phyloP scores from a whole-genome alignment of 2,113 vertebrate genomes.

The Leucoraja erinaceus region DNA sequence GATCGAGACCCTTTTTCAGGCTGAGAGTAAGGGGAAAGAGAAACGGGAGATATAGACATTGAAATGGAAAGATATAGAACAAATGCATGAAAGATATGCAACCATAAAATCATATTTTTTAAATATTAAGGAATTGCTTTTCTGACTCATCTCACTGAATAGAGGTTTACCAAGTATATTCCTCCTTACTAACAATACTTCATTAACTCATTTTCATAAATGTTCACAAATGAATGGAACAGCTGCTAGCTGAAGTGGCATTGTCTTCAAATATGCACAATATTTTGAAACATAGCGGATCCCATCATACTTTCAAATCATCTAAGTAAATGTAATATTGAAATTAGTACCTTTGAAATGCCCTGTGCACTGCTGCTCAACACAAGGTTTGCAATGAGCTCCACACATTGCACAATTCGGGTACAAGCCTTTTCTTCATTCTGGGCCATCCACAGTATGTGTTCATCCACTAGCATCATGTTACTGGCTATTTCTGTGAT shows the following conservation, averaged over 20 bases:
- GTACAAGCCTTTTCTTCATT: constrained; percentile 76
- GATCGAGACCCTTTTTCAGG: too few species aligned
- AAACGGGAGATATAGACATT: too few species aligned
- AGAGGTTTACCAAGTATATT: not conserved
- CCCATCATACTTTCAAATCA: not conserved
- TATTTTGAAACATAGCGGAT: not conserved
- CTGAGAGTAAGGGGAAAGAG: too few species aligned
- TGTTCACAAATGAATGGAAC: not conserved
- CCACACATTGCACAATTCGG: constrained; percentile 75
- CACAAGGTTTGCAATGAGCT: constrained; percentile 65
- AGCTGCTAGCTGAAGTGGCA: not conserved
- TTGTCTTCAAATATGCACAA: not conserved
- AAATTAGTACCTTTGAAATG: constrained; percentile 70
- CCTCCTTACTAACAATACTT: not conserved
- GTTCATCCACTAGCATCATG: constrained; percentile 80
- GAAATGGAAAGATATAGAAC: too few species aligned
- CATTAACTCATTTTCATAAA: not conserved
- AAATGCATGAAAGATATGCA: not conserved
- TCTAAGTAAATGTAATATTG: not conserved
- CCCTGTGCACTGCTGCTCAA: constrained; percentile 57
- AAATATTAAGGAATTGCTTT: not conserved
- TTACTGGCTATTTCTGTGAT: constrained; percentile 78
- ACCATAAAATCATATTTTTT: not conserved
- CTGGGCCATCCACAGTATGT: constrained; percentile 80
- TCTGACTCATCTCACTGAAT: not conserved